phyloP scores from a whole-genome alignment of 2,113 vertebrate species.

The Tringa solitaria region DNA sequence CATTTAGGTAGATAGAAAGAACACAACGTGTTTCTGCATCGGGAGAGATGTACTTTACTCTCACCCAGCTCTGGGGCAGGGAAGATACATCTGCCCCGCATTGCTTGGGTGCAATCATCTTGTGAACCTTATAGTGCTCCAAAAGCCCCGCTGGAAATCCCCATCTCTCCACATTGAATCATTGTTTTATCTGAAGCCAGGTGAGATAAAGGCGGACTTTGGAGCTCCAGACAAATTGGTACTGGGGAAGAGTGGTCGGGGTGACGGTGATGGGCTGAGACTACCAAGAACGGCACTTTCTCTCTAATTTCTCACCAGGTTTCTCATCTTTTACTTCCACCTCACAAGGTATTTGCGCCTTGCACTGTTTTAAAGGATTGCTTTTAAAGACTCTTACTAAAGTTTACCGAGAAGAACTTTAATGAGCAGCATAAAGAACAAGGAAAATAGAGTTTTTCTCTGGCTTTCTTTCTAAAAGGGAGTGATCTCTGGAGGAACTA shows the following conservation, averaged over 20 bases:
- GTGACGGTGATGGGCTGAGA: neutral
- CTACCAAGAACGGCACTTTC: neutral
- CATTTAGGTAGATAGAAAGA: rapidly evolving
- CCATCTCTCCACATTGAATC: neutral
- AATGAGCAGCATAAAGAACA: neutral
- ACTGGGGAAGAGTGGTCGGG: rapidly evolving
- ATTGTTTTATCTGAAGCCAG: neutral
- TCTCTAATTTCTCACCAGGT: neutral
- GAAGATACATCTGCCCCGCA: neutral
- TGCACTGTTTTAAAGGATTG: neutral
- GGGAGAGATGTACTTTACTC: neutral
- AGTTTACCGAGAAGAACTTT: neutral
- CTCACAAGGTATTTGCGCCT: neutral
- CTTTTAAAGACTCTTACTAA: neutral
- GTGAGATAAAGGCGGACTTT: neutral
- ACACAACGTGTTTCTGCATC: rapidly evolving
- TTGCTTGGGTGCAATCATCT: neutral
- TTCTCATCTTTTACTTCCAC: neutral
- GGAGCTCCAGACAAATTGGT: neutral
- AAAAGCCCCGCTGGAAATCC: neutral
- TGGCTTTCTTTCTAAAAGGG: neutral
- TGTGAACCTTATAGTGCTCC: rapidly evolving
- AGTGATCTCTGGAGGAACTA: neutral
- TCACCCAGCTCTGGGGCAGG: neutral
- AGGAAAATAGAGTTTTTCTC: neutral